Evolutionary conservation across 2,888 invertebrate genomes (phyloP), one percentile per base, ranked within the genome.

Genomic region (Hydrotaea diabolus): DNA sequence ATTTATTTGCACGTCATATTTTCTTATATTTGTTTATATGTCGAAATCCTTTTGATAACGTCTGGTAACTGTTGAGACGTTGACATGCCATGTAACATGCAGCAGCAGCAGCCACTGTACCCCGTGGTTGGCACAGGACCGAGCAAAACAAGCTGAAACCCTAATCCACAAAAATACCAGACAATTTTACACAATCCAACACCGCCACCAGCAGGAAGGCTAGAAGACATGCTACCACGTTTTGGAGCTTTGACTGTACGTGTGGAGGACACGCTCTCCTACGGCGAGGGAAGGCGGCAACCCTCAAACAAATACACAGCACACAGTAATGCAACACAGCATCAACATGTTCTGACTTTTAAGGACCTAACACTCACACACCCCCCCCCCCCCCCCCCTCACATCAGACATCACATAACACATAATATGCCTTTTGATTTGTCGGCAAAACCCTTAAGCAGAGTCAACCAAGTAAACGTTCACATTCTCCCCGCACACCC

Each of bases 341-440:
- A 49, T 13, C 55, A 15, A 59, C 19, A 69, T 53, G 31, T 49
- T 31, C 62, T 77, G 77, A 21, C 53, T 69, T 75, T 71, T 59
- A 55, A 9, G 5, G 1, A 64, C 8, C 36, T 31, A 53, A 66
- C 15, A 62, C 4, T 39, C 23, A 15, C 13, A 77, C 57, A 73
- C 36, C 72, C 31, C 76, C n/a, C 13, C 59, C 2, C 7, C 1
- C 36, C 64, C 26, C 72, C 31, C 76, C n/a, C 13, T 26, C 2
- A 0, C 1, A n/a, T 57, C 26, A 62, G 11, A 75, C 66, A 57
- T 57, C 21, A 72, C 43, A 69, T 13, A 69, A 57, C 19, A 13
- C 31, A 5, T 80, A 80, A 80, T 80, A 71, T 49, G 21, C 21
- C 26, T 78, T 75, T 75, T 49, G 49, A 78, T 55, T 74, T 72